A percentile compares a stretch with the other conserved stretches of the same genome.
These are phyloP conservation scores for Chiloscyllium plagiosum DNA, from an alignment of 2,113 vertebrate species.

Conservation along the genomic window DNA sequence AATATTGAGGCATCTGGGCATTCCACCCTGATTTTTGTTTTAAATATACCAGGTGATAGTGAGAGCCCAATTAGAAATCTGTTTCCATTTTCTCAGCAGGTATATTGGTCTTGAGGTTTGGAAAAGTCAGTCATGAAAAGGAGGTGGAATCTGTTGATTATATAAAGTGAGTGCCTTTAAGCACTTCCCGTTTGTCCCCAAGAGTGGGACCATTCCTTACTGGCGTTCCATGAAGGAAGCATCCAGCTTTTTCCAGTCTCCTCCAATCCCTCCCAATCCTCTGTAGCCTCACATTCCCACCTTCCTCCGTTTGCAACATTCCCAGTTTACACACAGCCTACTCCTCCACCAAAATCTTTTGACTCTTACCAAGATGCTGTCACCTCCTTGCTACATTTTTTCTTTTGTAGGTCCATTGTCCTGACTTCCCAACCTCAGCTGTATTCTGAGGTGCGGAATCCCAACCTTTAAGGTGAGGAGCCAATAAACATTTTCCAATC, in stretches of 20 bases:
- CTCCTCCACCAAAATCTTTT: background rate
- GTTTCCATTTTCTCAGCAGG: background rate
- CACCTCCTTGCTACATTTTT: background rate
- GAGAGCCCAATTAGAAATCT: background rate
- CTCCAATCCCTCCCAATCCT: too few relatives aligned
- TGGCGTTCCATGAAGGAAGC: too few relatives aligned
- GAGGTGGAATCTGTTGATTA: background rate
- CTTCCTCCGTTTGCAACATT: background rate
- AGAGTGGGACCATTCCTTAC: background rate
- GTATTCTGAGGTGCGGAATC: background rate
- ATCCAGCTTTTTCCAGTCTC: too few relatives aligned
- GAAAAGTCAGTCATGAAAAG: background rate
- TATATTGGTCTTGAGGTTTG: background rate
- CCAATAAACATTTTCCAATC: background rate
- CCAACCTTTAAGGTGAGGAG: background rate
- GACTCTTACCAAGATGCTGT: background rate
- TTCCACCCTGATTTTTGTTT: background rate
- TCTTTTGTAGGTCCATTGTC: background rate
- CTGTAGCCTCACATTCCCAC: background rate
- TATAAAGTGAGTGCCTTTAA: background rate
- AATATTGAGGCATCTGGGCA: background rate
- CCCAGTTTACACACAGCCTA: background rate
- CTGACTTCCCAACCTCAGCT: background rate
- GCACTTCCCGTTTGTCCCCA: background rate
- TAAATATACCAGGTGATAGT: background rate